phyloP scores from a whole-genome alignment of 92 coral and sea anemone genomes.

The Bergia sp. region DNA sequence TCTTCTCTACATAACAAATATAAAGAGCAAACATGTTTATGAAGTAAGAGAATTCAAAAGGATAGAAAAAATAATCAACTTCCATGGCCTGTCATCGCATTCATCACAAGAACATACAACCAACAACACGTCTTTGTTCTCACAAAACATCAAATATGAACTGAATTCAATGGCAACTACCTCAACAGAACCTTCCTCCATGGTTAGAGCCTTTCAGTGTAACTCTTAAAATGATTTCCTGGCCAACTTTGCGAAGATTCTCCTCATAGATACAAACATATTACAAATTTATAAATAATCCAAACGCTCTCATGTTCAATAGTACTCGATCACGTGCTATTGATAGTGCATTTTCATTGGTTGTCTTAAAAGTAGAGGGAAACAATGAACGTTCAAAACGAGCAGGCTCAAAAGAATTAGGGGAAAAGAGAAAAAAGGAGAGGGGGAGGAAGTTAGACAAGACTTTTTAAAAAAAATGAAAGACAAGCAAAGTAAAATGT shows the following conservation, averaged over 20 bases:
- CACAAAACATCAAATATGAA: background rate
- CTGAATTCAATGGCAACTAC: slow-evolving; percentile 7
- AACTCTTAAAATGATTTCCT: slow-evolving; percentile 1
- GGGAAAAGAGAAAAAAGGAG: too few relatives aligned
- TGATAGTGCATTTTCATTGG: slow-evolving; percentile 63
- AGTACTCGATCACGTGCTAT: slow-evolving; percentile 54
- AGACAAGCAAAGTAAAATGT: too few relatives aligned
- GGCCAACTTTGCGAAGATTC: slow-evolving; percentile 32
- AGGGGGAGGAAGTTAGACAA: too few relatives aligned
- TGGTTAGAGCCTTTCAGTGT: slow-evolving; percentile 26
- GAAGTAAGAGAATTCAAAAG: background rate
- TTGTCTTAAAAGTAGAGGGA: slow-evolving; percentile 65
- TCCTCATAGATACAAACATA: slow-evolving; percentile 57
- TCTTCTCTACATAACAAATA: too few relatives aligned
- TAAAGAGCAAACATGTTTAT: background rate
- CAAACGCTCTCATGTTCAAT: slow-evolving; percentile 72
- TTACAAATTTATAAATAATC: slow-evolving; percentile 81
- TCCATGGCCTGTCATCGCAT: background rate
- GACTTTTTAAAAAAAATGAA: too few relatives aligned
- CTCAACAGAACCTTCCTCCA: slow-evolving; percentile 79
- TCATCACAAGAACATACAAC: background rate
- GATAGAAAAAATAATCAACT: background rate
- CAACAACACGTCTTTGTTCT: background rate
- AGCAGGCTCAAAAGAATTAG: too few relatives aligned
- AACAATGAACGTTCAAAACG: slow-evolving; percentile 58